These are phyloP conservation scores for Panurus biarmicus DNA, from an alignment of 2,113 vertebrate genomes.

Conservation along the genomic window DNA sequence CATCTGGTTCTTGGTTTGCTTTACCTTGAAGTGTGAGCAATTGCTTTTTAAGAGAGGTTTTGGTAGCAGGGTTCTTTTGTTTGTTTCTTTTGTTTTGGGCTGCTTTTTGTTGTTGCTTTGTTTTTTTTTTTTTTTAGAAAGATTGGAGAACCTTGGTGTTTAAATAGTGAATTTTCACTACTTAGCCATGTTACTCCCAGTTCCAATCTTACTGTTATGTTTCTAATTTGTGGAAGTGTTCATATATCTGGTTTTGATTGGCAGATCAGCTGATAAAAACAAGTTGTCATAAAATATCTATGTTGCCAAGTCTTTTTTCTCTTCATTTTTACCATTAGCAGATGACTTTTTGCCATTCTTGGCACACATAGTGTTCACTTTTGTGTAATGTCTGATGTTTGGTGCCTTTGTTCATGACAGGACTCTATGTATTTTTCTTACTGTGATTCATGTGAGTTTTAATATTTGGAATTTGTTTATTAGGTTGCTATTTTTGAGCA, in stretches of 20 bases:
- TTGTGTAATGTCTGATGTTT: neutral
- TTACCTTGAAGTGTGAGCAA: neutral
- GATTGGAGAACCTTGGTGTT: neutral
- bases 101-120: neutral
- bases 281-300: neutral
- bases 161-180: neutral
- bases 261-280: neutral
- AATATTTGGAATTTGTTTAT: neutral
- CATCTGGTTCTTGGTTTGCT: neutral
- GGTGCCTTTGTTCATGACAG: neutral
- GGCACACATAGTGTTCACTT: neutral
- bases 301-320: neutral
- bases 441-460: neutral
- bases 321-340: neutral
- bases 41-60: neutral
- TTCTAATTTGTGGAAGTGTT: neutral
- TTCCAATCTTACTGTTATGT: rapidly evolving
- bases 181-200: neutral
- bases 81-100: neutral
- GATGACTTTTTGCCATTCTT: neutral
- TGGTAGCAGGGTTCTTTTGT: neutral
- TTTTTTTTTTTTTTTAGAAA: neutral
- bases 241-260: neutral
- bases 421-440: neutral
- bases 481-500: neutral